These are phyloP conservation scores for Chroicocephalus ridibundus DNA, from an alignment of 2,113 vertebrate species.

Conservation along the genomic window DNA sequence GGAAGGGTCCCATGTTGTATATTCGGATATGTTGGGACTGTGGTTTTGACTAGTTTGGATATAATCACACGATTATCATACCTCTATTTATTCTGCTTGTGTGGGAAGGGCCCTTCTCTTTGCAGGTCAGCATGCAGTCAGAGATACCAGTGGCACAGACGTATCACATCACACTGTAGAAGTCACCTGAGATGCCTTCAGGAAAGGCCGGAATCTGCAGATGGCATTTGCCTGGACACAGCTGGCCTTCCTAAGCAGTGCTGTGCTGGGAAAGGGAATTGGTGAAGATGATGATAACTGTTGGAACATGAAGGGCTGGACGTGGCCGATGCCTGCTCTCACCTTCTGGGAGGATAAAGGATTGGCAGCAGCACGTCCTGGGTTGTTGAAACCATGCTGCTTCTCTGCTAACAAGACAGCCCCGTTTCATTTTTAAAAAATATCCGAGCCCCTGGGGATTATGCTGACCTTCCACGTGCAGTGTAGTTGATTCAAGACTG, in stretches of 20 bases:
- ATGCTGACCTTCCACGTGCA: not conserved
- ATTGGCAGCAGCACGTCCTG: not conserved
- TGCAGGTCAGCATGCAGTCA: not conserved
- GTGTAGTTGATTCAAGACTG: not conserved
- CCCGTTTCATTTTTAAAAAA: not conserved
- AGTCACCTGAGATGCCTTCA: not conserved
- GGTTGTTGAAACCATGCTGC: not conserved
- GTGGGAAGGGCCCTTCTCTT: not conserved
- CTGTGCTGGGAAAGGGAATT: not conserved
- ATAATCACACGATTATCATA: not conserved
- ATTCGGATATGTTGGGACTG: not conserved
- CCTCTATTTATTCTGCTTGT: not conserved
- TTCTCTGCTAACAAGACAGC: not conserved
- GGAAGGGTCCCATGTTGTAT: not conserved
- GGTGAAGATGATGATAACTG: not conserved
- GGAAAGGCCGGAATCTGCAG: not conserved
- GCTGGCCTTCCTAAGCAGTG: not conserved
- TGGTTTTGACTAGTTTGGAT: not conserved
- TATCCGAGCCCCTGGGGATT: not conserved
- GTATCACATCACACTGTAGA: accelerated
- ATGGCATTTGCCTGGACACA: not conserved
- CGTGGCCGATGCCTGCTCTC: not conserved
- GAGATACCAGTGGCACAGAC: not conserved
- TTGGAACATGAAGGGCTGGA: not conserved
- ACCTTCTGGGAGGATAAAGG: not conserved